These are phyloP conservation scores for Ectropis grisescens DNA, from an alignment of 1,140 invertebrate species.

Conservation along the genomic window DNA sequence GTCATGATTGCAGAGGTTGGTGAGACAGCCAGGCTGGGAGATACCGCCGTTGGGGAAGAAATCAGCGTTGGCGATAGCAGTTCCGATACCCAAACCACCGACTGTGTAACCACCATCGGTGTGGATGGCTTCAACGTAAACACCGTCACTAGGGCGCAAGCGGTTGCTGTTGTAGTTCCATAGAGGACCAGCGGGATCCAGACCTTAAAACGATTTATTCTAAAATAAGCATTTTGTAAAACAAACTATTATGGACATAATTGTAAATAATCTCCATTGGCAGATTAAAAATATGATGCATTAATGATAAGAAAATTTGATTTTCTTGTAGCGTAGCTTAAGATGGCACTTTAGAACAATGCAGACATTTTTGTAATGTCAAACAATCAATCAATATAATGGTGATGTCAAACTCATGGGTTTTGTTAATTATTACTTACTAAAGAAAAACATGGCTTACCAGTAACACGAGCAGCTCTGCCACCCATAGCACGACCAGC, in stretches of 20 bases:
- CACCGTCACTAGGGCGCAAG: constrained; percentile 64
- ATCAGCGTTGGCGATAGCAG: constrained; percentile 73
- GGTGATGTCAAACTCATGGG: too few relatives aligned
- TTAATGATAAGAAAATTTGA: background rate
- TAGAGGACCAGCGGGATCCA: constrained; percentile 79
- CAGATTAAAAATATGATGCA: background rate
- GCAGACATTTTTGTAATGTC: too few relatives aligned
- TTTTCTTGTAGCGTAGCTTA: too few relatives aligned
- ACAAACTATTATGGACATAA: background rate
- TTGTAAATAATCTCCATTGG: background rate
- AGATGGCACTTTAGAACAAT: too few relatives aligned
- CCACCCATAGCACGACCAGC: constrained; percentile 59
- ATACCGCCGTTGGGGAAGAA: constrained; percentile 85
- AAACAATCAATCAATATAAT: too few relatives aligned
- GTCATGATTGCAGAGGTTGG: constrained; percentile 73
- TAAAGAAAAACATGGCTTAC: too few relatives aligned
- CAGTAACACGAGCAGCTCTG: constrained; percentile 32
- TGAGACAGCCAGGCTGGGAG: constrained; percentile 58
- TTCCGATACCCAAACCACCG: constrained; percentile 68
- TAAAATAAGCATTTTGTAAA: background rate
- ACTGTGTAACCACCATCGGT: constrained; percentile 75
- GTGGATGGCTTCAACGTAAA: constrained; percentile 81
- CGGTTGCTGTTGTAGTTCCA: constrained; percentile 69
- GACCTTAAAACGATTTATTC: constrained; percentile 57
- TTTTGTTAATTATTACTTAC: too few relatives aligned